phyloP scores from a whole-genome alignment of 2,888 invertebrate species.

The Coenonympha arcania region DNA sequence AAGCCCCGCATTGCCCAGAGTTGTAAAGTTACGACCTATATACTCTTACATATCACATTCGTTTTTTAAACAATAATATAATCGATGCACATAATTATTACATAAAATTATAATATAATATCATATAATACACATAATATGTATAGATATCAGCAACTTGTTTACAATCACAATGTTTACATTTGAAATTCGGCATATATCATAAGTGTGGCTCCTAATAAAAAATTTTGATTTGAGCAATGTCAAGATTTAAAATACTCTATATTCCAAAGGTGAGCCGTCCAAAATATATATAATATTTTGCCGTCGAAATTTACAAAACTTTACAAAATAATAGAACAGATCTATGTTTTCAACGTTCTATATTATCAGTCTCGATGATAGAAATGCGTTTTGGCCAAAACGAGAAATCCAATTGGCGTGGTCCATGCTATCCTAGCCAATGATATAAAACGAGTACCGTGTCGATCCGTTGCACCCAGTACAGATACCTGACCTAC shows the following conservation, averaged over 20 bases:
- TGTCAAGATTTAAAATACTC: constrained; percentile 60
- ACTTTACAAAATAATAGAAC: constrained; percentile 67
- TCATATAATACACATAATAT: constrained; percentile 19
- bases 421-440: constrained; percentile 44
- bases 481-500: constrained; percentile 56
- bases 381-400: constrained; percentile 71
- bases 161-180: constrained; percentile 56
- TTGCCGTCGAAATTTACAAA: constrained; percentile 59
- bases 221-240: constrained; percentile 70
- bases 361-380: constrained; percentile 72
- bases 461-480: constrained; percentile 44
- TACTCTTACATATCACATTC: constrained; percentile 67
- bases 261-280: constrained; percentile 69
- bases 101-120: constrained; percentile 13
- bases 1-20: too few relatives aligned
- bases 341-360: constrained; percentile 67
- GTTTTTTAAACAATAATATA: constrained; percentile 55
- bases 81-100: constrained; percentile 38
- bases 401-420: constrained; percentile 65
- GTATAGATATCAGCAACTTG: constrained; percentile 56
- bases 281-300: constrained; percentile 63
- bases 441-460: constrained; percentile 44
- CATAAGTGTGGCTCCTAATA: constrained; percentile 63
- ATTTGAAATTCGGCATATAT: constrained; percentile 60
- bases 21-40: constrained; percentile 52